These are phyloP conservation scores for Andrena marginata DNA, from an alignment of 2,888 invertebrate genomes.

Conservation along the genomic window DNA sequence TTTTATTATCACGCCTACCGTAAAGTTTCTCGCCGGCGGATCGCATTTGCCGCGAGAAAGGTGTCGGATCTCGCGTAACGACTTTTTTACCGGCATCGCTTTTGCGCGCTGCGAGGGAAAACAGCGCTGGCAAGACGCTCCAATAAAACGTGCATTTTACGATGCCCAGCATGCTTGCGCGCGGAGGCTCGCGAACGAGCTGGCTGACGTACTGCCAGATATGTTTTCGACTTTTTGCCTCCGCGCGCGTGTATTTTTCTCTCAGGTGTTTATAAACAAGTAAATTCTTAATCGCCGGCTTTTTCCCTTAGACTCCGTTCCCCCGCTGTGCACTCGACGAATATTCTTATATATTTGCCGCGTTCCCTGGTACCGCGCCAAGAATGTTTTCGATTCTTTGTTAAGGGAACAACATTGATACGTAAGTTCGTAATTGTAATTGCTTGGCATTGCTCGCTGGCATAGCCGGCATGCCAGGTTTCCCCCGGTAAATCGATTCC, in stretches of 20 bases:
- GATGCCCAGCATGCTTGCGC: constrained; percentile 20
- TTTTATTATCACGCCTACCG: constrained; percentile 31
- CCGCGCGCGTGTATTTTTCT: background rate
- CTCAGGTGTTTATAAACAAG: constrained; percentile 9
- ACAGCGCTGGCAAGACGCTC: constrained; percentile 17
- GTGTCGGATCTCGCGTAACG: constrained; percentile 34
- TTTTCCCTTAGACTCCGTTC: background rate
- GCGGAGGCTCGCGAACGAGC: background rate
- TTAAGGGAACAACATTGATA: constrained; percentile 31
- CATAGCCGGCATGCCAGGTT: constrained; percentile 33
- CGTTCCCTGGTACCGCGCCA: constrained; percentile 22
- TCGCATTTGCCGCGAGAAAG: constrained; percentile 9
- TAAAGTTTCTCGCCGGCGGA: background rate
- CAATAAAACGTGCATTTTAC: constrained; percentile 39
- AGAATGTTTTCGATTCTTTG: constrained; percentile 28
- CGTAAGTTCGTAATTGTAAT: constrained; percentile 58
- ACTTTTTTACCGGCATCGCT: constrained; percentile 17
- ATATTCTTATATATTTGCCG: constrained; percentile 36
- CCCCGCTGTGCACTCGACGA: background rate
- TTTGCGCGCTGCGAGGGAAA: constrained; percentile 15
- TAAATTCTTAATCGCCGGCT: constrained; percentile 12
- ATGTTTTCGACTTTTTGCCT: constrained; percentile 1
- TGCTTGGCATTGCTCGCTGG: constrained; percentile 61
- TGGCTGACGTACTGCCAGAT: constrained; percentile 39
- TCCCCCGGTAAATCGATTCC: constrained; percentile 39